Conservation (phyloP, 1,140 invertebrate species). For the Drosophila punjabiensis region DNA sequence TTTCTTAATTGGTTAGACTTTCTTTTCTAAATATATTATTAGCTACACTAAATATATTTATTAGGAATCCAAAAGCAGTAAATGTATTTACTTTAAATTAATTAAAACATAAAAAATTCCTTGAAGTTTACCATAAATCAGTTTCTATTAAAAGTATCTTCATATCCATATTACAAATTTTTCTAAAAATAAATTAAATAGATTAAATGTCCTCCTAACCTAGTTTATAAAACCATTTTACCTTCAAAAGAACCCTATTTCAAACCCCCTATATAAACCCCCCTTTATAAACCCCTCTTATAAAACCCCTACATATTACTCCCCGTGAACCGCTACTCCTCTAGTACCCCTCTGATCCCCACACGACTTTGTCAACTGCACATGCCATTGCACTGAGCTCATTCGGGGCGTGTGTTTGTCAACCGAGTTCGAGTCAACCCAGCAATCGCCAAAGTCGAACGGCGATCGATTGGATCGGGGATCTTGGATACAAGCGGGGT, state of each 20-base stretch:
- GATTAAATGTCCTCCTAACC: background rate
- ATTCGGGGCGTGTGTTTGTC: slow-evolving; percentile 70
- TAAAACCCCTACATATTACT: background rate
- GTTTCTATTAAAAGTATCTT: too few species aligned
- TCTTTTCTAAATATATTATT: too few species aligned
- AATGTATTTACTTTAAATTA: background rate
- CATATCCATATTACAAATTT: background rate
- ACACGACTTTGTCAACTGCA: slow-evolving; percentile 57
- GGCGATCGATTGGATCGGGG: slow-evolving; percentile 37
- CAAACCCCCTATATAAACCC: background rate
- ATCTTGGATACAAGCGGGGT: background rate
- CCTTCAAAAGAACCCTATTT: background rate
- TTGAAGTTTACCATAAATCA: background rate
- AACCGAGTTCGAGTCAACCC: slow-evolving; percentile 57
- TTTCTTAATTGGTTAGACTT: too few species aligned
- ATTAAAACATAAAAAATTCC: background rate
- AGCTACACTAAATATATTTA: too few species aligned
- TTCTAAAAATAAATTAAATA: background rate
- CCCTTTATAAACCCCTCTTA: background rate
- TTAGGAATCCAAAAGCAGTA: background rate
- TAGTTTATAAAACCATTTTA: background rate
- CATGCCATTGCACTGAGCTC: slow-evolving; percentile 81
- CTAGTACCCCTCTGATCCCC: background rate
- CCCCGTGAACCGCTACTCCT: background rate
- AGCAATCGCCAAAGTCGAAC: slow-evolving; percentile 60